Conservation (phyloP, 30 jellyfish, hydroid and myxozoan species). For the Aurelia coerulea region DNA sequence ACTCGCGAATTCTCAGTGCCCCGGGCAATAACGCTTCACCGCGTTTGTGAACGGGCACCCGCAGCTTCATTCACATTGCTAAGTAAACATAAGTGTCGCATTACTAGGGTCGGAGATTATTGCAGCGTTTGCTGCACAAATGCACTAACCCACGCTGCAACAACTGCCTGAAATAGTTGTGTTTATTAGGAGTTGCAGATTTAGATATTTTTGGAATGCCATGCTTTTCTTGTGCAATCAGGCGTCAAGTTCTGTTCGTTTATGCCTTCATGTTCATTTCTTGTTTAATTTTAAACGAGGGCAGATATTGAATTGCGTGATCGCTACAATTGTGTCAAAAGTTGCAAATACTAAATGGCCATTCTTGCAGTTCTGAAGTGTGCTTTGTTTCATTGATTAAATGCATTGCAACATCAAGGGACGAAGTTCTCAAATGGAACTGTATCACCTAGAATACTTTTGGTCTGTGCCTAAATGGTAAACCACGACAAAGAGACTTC, state of each 20-base stretch:
- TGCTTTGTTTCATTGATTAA: too few relatives aligned
- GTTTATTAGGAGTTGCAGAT: neutral
- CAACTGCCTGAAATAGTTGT: neutral
- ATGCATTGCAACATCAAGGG: too few relatives aligned
- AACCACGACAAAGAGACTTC: too few relatives aligned
- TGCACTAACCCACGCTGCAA: neutral
- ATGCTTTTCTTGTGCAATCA: neutral
- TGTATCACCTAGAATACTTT: too few relatives aligned
- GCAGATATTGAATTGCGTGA: too few relatives aligned
- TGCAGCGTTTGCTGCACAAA: slow-evolving; percentile 1
- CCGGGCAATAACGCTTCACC: slow-evolving; percentile 6
- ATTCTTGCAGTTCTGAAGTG: too few relatives aligned
- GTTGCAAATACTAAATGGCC: too few relatives aligned
- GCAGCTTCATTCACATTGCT: neutral
- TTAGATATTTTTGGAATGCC: neutral
- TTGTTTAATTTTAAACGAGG: neutral
- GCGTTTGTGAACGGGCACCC: neutral
- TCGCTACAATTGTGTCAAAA: too few relatives aligned
- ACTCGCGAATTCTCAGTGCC: neutral
- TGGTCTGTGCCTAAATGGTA: too few relatives aligned
- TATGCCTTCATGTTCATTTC: neutral
- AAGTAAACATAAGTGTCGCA: neutral
- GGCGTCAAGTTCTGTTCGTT: too few relatives aligned
- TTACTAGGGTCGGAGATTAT: neutral
- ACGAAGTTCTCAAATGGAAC: too few relatives aligned